These are phyloP conservation scores for Drosophila dives DNA, from an alignment of 2,888 invertebrate genomes.

Conservation along the genomic window DNA sequence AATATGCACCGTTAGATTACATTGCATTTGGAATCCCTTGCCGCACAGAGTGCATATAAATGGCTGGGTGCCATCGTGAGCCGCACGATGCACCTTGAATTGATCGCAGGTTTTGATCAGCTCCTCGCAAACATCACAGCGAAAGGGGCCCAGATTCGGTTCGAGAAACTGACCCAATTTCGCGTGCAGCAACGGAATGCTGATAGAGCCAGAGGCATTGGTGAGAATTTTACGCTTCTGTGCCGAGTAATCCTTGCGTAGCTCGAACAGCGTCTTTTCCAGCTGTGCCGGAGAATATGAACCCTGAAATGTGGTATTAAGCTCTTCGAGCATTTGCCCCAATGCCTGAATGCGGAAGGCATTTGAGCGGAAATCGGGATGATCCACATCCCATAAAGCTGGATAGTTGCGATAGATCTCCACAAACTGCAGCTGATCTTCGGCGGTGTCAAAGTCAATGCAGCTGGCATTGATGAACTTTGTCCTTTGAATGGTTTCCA, in stretches of 20 bases:
- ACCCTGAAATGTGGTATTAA: constrained; percentile 62
- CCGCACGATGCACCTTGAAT: constrained; percentile 76
- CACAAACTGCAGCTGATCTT: constrained; percentile 75
- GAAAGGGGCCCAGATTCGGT: constrained; percentile 77
- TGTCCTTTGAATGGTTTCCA: constrained; percentile 67
- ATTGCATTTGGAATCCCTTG: constrained; percentile 79
- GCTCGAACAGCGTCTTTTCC: constrained; percentile 75
- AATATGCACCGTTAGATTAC: constrained; percentile 79
- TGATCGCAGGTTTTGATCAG: constrained; percentile 81
- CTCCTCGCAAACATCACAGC: constrained; percentile 68
- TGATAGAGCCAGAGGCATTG: constrained; percentile 29
- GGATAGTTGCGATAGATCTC: constrained; percentile 78
- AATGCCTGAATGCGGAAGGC: constrained; percentile 75
- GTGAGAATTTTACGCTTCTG: constrained; percentile 73
- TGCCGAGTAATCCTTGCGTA: constrained; percentile 73
- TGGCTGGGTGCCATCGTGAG: constrained; percentile 77
- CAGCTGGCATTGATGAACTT: constrained; percentile 68
- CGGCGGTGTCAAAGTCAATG: constrained; percentile 58
- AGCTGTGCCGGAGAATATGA: constrained; percentile 62
- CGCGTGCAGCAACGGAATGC: constrained; percentile 62
- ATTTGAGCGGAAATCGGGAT: constrained; percentile 80
- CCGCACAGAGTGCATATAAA: constrained; percentile 80
- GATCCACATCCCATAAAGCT: constrained; percentile 80
- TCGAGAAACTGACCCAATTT: constrained; percentile 70
- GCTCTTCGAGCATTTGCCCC: constrained; percentile 73